phyloP scores from a whole-genome alignment of 1,140 invertebrate species.

The Aphelinus certus region DNA sequence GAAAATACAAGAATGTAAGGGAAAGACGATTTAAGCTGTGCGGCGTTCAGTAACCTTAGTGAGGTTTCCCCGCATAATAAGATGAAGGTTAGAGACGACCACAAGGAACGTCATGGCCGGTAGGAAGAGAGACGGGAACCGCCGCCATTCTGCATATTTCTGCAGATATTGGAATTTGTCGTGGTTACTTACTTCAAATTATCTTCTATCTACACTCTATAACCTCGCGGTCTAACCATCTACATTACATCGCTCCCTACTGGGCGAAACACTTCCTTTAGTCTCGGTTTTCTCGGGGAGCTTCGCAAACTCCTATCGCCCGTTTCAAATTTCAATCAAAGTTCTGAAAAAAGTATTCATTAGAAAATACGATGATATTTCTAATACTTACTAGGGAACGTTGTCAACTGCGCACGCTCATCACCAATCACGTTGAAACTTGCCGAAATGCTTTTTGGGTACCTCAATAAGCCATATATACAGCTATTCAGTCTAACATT shows the following conservation, averaged over 20 bases:
- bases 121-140: slow-evolving; percentile 45
- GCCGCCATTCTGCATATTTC: slow-evolving; percentile 60
- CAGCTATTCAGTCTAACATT: too few species aligned
- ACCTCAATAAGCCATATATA: too few species aligned
- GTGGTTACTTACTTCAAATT: slow-evolving; percentile 66
- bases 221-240: slow-evolving; percentile 53
- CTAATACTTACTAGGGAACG: too few species aligned
- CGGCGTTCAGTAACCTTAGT: not conserved
- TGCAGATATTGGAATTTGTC: slow-evolving; percentile 66
- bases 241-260: slow-evolving; percentile 42
- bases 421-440: too few species aligned
- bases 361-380: too few species aligned
- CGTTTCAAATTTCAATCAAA: not conserved
- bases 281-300: not conserved
- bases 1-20: slow-evolving; percentile 1
- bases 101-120: slow-evolving; percentile 59
- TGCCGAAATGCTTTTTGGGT: too few species aligned
- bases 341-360: too few species aligned
- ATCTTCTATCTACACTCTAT: slow-evolving; percentile 60
- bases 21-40: slow-evolving; percentile 26
- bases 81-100: slow-evolving; percentile 60
- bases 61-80: slow-evolving; percentile 47
- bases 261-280: slow-evolving; percentile 9
- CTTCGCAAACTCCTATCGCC: not conserved
- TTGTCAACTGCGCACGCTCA: too few species aligned